Evolutionary conservation across 53 echinoderm and acorn worm genomes (phyloP).

Genomic region (Glandiceps talaboti): DNA sequence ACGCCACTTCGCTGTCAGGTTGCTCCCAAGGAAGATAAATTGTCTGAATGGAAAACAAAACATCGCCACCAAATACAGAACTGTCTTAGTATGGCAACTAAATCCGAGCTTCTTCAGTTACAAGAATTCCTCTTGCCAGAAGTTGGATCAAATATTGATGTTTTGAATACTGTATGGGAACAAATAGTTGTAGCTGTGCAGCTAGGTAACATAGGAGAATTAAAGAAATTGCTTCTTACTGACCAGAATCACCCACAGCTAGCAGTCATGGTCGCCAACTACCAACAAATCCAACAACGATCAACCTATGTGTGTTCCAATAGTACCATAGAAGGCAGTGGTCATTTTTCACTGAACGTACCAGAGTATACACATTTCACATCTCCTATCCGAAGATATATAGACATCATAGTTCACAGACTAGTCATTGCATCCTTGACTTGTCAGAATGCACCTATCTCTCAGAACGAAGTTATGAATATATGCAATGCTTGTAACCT

Average conservation of each 20-base stretch:
- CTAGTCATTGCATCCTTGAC: neutral
- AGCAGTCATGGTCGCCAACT: conserved; percentile 40
- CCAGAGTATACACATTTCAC: neutral
- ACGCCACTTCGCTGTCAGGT: neutral
- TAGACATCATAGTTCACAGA: neutral
- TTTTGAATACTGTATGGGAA: neutral
- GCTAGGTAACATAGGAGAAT: conserved; percentile 14
- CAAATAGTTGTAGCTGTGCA: neutral
- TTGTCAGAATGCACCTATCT: neutral
- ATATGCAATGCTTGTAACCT: neutral
- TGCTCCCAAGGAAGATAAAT: neutral
- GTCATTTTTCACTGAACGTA: conserved; percentile 39
- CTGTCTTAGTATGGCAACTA: neutral
- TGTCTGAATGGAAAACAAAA: neutral
- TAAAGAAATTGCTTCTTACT: conserved; percentile 37
- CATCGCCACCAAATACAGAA: neutral
- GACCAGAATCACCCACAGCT: conserved; percentile 66
- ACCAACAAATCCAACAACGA: conserved; percentile 31
- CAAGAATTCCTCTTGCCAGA: neutral
- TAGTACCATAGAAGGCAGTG: conserved; percentile 1
- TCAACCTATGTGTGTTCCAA: conserved; percentile 46
- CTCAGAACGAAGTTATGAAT: neutral
- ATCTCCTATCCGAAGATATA: neutral
- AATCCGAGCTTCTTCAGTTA: neutral
- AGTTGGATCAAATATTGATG: neutral